Conservation (phyloP, 2,113 vertebrate genomes). For the Bos javanicus region DNA sequence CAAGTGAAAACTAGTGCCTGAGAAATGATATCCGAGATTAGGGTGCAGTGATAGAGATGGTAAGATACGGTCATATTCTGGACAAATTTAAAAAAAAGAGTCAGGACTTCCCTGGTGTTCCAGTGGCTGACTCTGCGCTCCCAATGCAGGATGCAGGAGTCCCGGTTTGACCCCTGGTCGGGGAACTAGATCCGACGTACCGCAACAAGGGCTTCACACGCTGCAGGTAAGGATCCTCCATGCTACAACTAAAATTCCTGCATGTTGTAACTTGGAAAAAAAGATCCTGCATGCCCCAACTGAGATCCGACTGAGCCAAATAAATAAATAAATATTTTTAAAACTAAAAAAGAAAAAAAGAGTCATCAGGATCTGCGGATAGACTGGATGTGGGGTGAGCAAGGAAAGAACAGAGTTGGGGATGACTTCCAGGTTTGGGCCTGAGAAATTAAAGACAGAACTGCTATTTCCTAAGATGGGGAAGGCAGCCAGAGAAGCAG, state of each 20-base stretch:
- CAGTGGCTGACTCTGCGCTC: background rate
- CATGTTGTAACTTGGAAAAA: background rate
- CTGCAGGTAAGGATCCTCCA: background rate
- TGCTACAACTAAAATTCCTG: background rate
- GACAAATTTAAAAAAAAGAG: background rate
- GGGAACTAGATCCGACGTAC: background rate
- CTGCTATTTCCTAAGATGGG: background rate
- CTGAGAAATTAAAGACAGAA: background rate
- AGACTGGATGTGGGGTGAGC: background rate
- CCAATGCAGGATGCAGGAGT: background rate
- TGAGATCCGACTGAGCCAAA: background rate
- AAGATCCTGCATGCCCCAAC: background rate
- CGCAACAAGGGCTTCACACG: background rate
- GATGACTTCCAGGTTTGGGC: background rate
- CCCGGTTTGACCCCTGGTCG: background rate
- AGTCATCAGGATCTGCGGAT: background rate
- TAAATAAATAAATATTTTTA: background rate
- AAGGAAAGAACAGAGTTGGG: background rate
- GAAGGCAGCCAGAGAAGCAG: background rate
- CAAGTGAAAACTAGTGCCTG: background rate
- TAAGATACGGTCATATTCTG: background rate
- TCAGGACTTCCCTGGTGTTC: background rate
- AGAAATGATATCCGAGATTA: background rate
- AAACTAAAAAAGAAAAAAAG: background rate
- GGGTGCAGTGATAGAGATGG: background rate